Evolutionary conservation across 1,140 invertebrate species (phyloP).

Genomic region (Heliothis subflexa): DNA sequence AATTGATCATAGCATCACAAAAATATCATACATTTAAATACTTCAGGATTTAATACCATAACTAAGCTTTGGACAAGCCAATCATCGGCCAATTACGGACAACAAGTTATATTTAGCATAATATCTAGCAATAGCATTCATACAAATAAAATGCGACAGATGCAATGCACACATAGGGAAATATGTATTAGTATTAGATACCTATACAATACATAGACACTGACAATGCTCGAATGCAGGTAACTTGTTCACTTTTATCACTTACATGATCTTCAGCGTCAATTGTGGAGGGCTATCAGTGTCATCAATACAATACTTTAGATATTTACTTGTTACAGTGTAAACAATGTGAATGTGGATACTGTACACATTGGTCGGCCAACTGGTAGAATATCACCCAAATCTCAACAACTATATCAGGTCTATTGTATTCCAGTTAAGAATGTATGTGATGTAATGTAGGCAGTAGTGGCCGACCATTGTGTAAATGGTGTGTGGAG

Average conservation of each 20-base stretch:
- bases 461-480: background rate
- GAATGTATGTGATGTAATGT: background rate
- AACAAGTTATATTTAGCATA: background rate
- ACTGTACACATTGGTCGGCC: background rate
- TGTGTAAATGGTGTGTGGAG: background rate
- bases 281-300: constrained; percentile 29
- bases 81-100: background rate
- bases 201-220: constrained; percentile 39
- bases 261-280: constrained; percentile 46
- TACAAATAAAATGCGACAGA: background rate
- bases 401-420: background rate
- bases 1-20: background rate
- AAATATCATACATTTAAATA: background rate
- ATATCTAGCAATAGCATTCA: constrained; percentile 26
- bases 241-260: constrained; percentile 26
- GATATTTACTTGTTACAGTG: background rate
- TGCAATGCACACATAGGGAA: background rate
- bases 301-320: constrained; percentile 34
- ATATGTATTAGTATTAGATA: constrained; percentile 8
- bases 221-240: constrained; percentile 38
- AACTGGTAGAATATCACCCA: background rate
- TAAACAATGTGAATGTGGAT: constrained; percentile 10
- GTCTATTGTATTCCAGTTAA: constrained; percentile 12
- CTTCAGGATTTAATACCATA: background rate
- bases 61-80: constrained; percentile 16